Base-by-base conservation (phyloP, 2,113 vertebrate genomes). In the Taurulus bubalis region DNA sequence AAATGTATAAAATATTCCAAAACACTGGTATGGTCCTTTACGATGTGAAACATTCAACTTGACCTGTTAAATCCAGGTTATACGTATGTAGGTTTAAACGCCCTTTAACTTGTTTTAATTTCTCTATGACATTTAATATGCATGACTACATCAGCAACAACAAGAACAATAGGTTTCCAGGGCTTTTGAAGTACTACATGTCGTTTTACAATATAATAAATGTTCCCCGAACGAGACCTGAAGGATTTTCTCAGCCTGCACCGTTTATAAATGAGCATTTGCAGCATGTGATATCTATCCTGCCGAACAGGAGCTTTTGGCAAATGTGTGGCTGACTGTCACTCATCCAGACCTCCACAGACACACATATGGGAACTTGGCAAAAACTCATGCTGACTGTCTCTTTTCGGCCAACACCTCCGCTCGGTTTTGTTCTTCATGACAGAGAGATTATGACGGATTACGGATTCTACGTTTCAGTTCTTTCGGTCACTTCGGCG, bases 261-360 rank as follows among this genome's bases (percentile, higher is more conserved):
- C 32, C 14, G 1, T 68, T 71, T 74, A 9, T 59, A 79, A 75
- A 80, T 77, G 20, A 58, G 32, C 59, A 45, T 74, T 76, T 59
- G 8, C 40, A 65, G 32, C 71, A 77, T 15, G 22, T 71, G 51
- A 34, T 12, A 22, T 79, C 63, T 59, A 53, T 59, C 47, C 62
- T 77, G 47, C 15, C 36, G 38, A 71, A 82, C 3, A 6, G 51
- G 20, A 75, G 75, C 32, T 32, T 77, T 55, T 80, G 83, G 74
- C 77, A n/a, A 66, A 53, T 16, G 22, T 45, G 47, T 62, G 47
- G 34, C 53, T 28, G n/a, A 42, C 76, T 73, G 74, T 82, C 75
- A 73, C 63, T 82, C 75, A 84, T 79, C 28, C 77, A 82, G 71
- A 71, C 67, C 71, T 83, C 82, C 56, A 55, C 77, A 84, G 79